Evolutionary conservation across 2,113 vertebrate genomes (phyloP), one percentile per base, ranked within the genome.

Genomic region (Engystomops pustulosus): DNA sequence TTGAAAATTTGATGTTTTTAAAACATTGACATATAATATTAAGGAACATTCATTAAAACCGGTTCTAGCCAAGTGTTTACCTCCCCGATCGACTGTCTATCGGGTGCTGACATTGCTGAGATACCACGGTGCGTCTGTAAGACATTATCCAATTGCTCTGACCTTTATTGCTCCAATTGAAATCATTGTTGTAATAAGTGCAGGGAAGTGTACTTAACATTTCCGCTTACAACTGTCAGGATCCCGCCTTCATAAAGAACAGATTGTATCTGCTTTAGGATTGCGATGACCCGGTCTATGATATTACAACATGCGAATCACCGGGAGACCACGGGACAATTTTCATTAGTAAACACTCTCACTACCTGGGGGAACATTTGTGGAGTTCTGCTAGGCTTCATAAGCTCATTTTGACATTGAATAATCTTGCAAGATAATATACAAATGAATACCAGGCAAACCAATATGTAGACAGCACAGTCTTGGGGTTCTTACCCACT

Each of bases 181-280:
- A 79, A 62, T 62, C 76, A 60, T 79, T 41, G 76, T 79, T 79
- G 20, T 44, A 79, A 79, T 79, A 41, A 41, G 51, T 44, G 20
- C 32, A 60, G 41, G 51, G 51, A 25, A 17, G 53, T 79, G 51
- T 79, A 79, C 25, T 41, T 79, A 60, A 62, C 53, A 38, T 58
- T 79, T 79, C 51, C 49, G 32, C 51, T 60, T 20, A 78, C 76
- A 23, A 79, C 53, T 79, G 76, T 60, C 76, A 58, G 9, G 62
- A 25, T 25, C 17, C 53, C 17, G 76, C 23, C 30, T 25, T 79
- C 76, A 62, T 79, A 12, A 79, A 41, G 20, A 79, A n/a, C 76
- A 79, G 53, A 79, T 60, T 79, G 53, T 38, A 8, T 55, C n/a
- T n/a, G n/a, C 25, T 32, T 55, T 30, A 34, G 47, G 32, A 55